Evolutionary conservation across 2,797 vertebrate species (phyloP).

Genomic region (Delichon dasypus): DNA sequence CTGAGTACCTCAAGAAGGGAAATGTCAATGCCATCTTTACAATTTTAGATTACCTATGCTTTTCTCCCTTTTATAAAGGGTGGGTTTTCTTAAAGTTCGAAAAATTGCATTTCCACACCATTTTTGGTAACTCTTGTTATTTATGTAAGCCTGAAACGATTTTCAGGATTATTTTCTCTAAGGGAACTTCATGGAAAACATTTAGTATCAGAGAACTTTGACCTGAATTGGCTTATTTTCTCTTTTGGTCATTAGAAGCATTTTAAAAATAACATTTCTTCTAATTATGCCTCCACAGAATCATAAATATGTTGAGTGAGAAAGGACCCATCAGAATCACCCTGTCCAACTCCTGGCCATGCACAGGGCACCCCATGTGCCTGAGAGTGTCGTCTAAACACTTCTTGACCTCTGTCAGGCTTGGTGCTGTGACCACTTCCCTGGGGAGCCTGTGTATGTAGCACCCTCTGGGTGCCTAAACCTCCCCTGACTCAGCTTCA

Average conservation of each 20-base stretch:
- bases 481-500: neutral
- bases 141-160: slow-evolving; percentile 6
- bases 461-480: neutral
- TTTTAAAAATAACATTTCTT: slow-evolving; percentile 57
- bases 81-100: neutral
- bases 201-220: slow-evolving; percentile 39
- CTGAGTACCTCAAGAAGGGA: slow-evolving; percentile 76
- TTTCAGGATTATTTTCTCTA: slow-evolving; percentile 21
- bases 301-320: neutral
- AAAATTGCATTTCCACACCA: slow-evolving; percentile 1
- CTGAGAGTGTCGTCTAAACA: neutral
- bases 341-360: neutral
- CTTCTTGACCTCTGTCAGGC: neutral
- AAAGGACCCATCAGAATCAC: neutral
- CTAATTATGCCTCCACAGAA: slow-evolving; percentile 54
- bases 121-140: neutral
- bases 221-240: slow-evolving; percentile 10
- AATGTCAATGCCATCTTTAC: neutral
- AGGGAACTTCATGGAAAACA: slow-evolving; percentile 8
- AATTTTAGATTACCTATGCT: slow-evolving; percentile 4
- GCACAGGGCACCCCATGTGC: neutral
- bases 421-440: neutral
- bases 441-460: neutral
- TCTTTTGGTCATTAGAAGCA: neutral
- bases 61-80: neutral